Conservation (phyloP, 2,797 vertebrate species). For the Lutra lutra region DNA sequence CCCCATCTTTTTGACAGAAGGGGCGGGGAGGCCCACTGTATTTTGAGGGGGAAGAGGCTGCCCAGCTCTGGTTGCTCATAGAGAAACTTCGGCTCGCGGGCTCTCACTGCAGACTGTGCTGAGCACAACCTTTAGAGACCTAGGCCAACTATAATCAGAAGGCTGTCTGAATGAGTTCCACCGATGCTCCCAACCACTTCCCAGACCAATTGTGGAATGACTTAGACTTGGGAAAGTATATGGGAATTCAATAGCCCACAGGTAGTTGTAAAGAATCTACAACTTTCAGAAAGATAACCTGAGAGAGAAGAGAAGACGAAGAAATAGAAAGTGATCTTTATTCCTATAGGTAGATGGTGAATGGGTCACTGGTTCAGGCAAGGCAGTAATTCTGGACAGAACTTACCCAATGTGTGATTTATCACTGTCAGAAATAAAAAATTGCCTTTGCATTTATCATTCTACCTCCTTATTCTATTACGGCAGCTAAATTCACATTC, state of each 20-base stretch:
- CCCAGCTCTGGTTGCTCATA: background rate
- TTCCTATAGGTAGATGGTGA: background rate
- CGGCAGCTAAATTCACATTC: background rate
- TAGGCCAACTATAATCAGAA: background rate
- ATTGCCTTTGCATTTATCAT: conserved; percentile 65
- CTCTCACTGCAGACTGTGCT: background rate
- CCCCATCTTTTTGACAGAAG: background rate
- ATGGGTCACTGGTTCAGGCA: conserved; percentile 56
- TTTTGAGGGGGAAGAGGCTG: too few species aligned
- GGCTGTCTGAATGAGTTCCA: background rate
- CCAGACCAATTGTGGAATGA: background rate
- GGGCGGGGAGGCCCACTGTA: background rate
- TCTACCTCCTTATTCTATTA: background rate
- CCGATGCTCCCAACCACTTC: background rate
- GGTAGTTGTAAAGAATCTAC: background rate
- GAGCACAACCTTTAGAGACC: background rate
- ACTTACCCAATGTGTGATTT: conserved; percentile 39
- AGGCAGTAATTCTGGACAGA: conserved; percentile 9
- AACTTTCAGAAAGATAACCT: conserved; percentile 25
- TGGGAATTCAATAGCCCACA: conserved; percentile 7
- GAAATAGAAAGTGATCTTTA: conserved; percentile 43
- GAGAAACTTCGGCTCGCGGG: background rate
- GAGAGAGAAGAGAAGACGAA: background rate
- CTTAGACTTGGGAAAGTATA: conserved; percentile 3
- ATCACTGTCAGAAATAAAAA: conserved; percentile 62